Evolutionary conservation across 1,140 invertebrate genomes (phyloP).

Genomic region (Lasioglossum baleicum): DNA sequence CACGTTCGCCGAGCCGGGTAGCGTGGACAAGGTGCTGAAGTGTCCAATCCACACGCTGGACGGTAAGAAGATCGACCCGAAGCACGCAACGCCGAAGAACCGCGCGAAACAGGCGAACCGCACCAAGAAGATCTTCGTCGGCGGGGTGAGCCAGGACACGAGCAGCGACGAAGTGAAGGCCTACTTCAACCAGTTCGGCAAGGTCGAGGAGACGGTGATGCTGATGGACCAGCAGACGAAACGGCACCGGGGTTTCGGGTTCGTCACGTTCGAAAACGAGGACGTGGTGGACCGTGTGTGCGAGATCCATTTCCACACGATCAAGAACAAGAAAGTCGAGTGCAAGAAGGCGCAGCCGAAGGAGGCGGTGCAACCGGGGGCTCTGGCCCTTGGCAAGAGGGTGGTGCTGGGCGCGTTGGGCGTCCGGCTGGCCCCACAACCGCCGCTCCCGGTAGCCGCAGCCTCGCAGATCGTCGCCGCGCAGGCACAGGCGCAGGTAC

Average conservation of each 20-base stretch:
- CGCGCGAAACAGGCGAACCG: slow-evolving; percentile 91
- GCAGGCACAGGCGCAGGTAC: slow-evolving; percentile 81
- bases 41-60: slow-evolving; percentile 95
- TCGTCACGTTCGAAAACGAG: slow-evolving; percentile 95
- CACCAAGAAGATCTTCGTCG: slow-evolving; percentile 95
- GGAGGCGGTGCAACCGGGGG: slow-evolving; percentile 89
- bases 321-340: slow-evolving; percentile 96
- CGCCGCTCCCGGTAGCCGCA: slow-evolving; percentile 79
- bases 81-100: slow-evolving; percentile 95
- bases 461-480: slow-evolving; percentile 81
- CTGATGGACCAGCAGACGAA: slow-evolving; percentile 97
- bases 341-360: slow-evolving; percentile 96
- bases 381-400: slow-evolving; percentile 86
- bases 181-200: slow-evolving; percentile 95
- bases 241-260: slow-evolving; percentile 93
- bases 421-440: slow-evolving; percentile 83
- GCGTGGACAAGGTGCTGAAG: slow-evolving; percentile 93
- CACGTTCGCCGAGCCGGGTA: slow-evolving; percentile 93
- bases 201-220: slow-evolving; percentile 95
- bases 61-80: slow-evolving; percentile 96
- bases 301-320: slow-evolving; percentile 95
- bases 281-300: slow-evolving; percentile 94
- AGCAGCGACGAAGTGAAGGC: slow-evolving; percentile 94
- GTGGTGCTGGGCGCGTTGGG: slow-evolving; percentile 86
- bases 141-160: slow-evolving; percentile 94